phyloP scores from a whole-genome alignment of 2,888 invertebrate species.

The Macrostomum cliftonense region DNA sequence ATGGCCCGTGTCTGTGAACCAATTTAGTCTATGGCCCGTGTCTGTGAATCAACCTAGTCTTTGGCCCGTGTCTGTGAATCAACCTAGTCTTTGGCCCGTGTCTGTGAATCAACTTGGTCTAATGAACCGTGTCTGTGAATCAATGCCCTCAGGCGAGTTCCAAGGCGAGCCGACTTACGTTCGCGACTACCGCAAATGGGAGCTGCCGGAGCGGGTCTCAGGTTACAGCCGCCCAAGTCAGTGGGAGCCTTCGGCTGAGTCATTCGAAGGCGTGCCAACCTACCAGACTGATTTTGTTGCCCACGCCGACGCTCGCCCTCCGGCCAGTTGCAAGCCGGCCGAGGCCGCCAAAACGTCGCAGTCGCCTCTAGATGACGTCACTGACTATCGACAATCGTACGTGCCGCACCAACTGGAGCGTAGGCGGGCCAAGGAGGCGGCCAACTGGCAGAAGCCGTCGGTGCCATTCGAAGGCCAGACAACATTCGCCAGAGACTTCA shows the following conservation, averaged over 20 bases:
- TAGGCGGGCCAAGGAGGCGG: slow-evolving; percentile 3
- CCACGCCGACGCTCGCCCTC: slow-evolving; percentile 19
- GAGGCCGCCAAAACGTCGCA: slow-evolving; percentile 23
- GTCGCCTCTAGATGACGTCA: slow-evolving; percentile 29
- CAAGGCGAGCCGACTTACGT: slow-evolving; percentile 35
- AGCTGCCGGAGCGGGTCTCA: slow-evolving; percentile 14
- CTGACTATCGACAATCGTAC: slow-evolving; percentile 30
- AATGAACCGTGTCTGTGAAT: too few relatives aligned
- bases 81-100: too few relatives aligned
- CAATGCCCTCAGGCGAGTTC: slow-evolving; percentile 21
- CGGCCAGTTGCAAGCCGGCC: slow-evolving; percentile 25
- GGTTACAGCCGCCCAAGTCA: slow-evolving; percentile 7
- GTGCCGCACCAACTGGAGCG: slow-evolving; percentile 25
- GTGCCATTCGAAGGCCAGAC: slow-evolving; percentile 13
- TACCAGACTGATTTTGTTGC: slow-evolving; percentile 26
- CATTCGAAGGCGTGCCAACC: slow-evolving; percentile 30
- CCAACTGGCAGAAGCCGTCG: slow-evolving; percentile 4
- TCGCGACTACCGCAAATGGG: slow-evolving; percentile 32
- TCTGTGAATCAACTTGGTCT: too few relatives aligned
- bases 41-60: too few relatives aligned
- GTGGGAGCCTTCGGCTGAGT: slow-evolving; percentile 24
- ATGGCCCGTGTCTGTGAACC: too few relatives aligned
- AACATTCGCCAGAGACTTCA: slow-evolving; percentile 14
- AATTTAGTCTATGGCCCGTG: too few relatives aligned
- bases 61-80: too few relatives aligned